Evolutionary conservation across 2,888 invertebrate genomes (phyloP), one percentile per base, ranked within the genome.

Genomic region (Pheosia tremula): DNA sequence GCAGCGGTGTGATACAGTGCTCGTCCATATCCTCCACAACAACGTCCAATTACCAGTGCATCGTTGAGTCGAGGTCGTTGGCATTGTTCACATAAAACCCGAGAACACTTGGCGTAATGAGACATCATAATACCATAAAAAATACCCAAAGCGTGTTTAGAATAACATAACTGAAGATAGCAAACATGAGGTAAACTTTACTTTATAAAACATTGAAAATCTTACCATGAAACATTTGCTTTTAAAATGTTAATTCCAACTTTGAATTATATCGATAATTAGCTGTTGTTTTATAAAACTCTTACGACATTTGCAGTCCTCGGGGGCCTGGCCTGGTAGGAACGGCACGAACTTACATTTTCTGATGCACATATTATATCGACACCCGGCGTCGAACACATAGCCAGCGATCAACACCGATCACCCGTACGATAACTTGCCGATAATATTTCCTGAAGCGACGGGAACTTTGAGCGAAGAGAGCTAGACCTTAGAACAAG

Each of bases 401-500:
- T 50, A 39, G 47, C 38, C 60, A 56, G 55, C 55, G 59, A 63
- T 66, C 55, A 66, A 56, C 61, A 41, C 55, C 41, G 47, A 58
- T 68, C 63, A 63, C 62, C 68, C 61, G 56, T 58, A 47, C 47
- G 64, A 71, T 68, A 64, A 60, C 38, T 50, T n/a, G 3, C 38
- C 55, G 68, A 70, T 62, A 68, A 56, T 43, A 53, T 55, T 57
- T 24, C 52, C 55, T 50, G 50, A 37, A 56, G 62, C 57, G 54
- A 47, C 38, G 58, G 47, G 38, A 37, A 56, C 56, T 59, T 63
- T 67, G 70, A 68, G 62, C 67, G 62, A 57, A 64, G 57, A 59
- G 64, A 59, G 60, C 60, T 55, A 63, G 61, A 62, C 57, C 57
- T 61, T 56, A 66, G 59, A 74, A 65, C 67, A 67, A 68, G 60